A percentile compares a stretch with the other conserved stretches of the same genome.
These are phyloP conservation scores for Hyperoplus immaculatus DNA, from an alignment of 2,797 vertebrate species.

Conservation along the genomic window DNA sequence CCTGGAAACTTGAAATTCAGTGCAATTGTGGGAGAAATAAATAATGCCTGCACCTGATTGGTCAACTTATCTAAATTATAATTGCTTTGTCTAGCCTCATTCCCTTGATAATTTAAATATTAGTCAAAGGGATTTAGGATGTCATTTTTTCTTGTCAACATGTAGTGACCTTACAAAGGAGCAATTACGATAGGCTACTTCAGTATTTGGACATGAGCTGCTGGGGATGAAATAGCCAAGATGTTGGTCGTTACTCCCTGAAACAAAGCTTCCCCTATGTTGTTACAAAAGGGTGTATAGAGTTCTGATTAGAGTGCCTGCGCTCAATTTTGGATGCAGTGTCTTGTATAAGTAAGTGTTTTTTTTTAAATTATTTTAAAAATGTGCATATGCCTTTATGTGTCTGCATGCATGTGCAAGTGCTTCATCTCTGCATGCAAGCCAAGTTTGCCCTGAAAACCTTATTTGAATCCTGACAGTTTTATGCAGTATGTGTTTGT, in stretches of 20 bases:
- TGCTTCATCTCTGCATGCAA: background rate
- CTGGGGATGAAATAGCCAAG: background rate
- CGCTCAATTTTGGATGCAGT: background rate
- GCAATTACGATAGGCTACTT: background rate
- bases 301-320: background rate
- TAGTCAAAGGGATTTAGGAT: background rate
- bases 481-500: constrained; percentile 11
- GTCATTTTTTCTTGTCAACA: background rate
- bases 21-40: background rate
- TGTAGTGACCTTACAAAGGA: background rate
- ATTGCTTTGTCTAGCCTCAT: background rate
- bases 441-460: constrained; percentile 3
- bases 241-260: too few relatives aligned
- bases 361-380: background rate
- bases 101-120: background rate
- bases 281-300: background rate
- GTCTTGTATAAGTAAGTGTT: background rate
- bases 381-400: background rate
- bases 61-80: constrained; percentile 1
- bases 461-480: background rate
- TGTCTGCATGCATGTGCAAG: background rate
- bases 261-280: too few relatives aligned
- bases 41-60: background rate
- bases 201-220: background rate
- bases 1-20: background rate